These are phyloP conservation scores for Trachemys scripta DNA, from an alignment of 2,113 vertebrate genomes.

Conservation along the genomic window DNA sequence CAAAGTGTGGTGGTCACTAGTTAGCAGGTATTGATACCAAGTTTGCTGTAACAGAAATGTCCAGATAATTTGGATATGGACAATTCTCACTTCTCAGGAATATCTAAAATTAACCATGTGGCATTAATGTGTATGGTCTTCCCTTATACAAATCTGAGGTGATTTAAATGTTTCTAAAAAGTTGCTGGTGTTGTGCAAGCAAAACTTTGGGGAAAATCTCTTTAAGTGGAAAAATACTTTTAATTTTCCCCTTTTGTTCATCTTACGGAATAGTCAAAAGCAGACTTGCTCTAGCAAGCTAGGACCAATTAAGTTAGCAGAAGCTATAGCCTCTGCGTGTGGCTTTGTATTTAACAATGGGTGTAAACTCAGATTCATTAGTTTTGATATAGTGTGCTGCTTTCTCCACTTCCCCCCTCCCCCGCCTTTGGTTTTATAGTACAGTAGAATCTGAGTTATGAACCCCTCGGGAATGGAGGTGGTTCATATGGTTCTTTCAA, in stretches of 20 bases:
- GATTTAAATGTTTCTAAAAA: neutral
- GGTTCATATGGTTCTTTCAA: no score
- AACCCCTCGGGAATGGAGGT: no score
- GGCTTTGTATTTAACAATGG: no score
- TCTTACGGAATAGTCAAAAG: neutral
- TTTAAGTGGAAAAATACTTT: neutral
- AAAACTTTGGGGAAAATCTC: neutral
- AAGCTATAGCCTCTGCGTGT: neutral
- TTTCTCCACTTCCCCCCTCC: no score
- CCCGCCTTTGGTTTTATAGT: neutral
- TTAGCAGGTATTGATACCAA: no score
- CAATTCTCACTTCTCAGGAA: neutral
- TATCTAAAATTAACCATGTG: accelerated
- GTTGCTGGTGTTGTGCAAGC: neutral
- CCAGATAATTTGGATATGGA: neutral
- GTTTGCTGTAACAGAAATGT: neutral
- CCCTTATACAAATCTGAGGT: neutral
- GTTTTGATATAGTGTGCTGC: no score
- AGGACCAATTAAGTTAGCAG: neutral
- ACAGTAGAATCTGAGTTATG: no score
- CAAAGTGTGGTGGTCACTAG: neutral
- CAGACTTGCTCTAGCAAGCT: neutral
- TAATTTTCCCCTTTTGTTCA: neutral
- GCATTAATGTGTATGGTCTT: neutral
- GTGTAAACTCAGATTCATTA: neutral